Percentiles rank a stretch among this genome's conserved stretches.
Conservation (phyloP, 2,888 invertebrate species). For the Gonocerus acuteangulatus region DNA sequence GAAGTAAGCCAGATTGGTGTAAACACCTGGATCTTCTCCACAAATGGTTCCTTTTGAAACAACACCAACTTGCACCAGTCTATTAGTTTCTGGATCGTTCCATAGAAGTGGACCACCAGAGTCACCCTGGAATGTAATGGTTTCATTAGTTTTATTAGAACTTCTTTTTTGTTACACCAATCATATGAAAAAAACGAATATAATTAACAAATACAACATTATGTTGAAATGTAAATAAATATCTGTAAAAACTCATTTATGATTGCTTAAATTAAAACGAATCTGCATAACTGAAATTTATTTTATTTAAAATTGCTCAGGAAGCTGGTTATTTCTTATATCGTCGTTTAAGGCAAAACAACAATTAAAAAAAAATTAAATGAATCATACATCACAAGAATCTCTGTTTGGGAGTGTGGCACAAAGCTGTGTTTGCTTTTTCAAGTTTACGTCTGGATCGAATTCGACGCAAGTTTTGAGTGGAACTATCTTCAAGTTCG, state of each 20-base stretch:
- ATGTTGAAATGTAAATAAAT: too few relatives aligned
- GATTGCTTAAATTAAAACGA: too few relatives aligned
- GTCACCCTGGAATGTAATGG: slow-evolving; percentile 15
- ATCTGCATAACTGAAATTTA: too few relatives aligned
- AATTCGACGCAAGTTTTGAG: slow-evolving; percentile 14
- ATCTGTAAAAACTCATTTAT: too few relatives aligned
- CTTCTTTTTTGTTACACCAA: too few relatives aligned
- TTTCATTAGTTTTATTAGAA: too few relatives aligned
- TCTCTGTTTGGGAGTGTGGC: slow-evolving; percentile 22
- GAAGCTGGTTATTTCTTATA: too few relatives aligned
- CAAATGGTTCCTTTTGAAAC: slow-evolving; percentile 26
- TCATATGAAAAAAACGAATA: too few relatives aligned
- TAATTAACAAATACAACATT: too few relatives aligned
- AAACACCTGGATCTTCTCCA: slow-evolving; percentile 20
- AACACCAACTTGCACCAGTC: slow-evolving; percentile 17
- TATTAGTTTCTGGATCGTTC: slow-evolving; percentile 28
- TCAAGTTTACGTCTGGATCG: slow-evolving; percentile 6
- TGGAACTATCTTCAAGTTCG: slow-evolving; percentile 28
- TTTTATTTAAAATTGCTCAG: too few relatives aligned
- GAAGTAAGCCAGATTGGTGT: slow-evolving; percentile 20
- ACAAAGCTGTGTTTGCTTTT: slow-evolving; percentile 26
- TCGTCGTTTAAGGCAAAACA: too few relatives aligned
- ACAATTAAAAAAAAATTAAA: too few relatives aligned
- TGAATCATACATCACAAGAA: slow-evolving; percentile 25
- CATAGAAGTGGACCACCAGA: slow-evolving; percentile 29